phyloP scores from a whole-genome alignment of 37 sponge, comb jelly and placozoan genomes.

The Beroe ovata region DNA sequence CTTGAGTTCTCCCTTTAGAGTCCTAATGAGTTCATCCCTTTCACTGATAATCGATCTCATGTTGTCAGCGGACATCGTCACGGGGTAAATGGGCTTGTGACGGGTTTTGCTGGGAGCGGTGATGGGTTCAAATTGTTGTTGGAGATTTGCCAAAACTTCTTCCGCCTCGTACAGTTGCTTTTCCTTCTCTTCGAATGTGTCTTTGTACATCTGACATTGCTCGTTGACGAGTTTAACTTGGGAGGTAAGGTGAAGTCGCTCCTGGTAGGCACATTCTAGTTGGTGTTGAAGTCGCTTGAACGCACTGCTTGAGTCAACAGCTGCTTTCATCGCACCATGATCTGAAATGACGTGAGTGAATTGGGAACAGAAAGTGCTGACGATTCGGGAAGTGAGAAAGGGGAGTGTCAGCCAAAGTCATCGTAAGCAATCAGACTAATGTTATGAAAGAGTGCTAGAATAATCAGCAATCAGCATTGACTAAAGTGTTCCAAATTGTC shows the following conservation, averaged over 20 bases:
- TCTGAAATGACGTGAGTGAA: neutral
- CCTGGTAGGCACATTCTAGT: conserved; percentile 49
- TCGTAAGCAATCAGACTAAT: too few relatives aligned
- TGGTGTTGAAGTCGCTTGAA: conserved; percentile 31
- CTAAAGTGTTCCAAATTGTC: too few relatives aligned
- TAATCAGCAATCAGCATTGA: too few relatives aligned
- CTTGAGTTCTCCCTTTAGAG: conserved; percentile 51
- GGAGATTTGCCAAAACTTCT: neutral
- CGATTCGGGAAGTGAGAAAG: too few relatives aligned
- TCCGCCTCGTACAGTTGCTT: conserved; percentile 36
- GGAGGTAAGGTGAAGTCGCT: conserved; percentile 25
- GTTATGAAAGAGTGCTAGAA: too few relatives aligned
- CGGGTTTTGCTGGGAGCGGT: conserved; percentile 29
- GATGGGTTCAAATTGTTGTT: conserved; percentile 27
- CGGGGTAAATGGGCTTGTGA: conserved; percentile 55
- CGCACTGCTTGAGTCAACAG: neutral
- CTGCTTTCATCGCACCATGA: conserved; percentile 48
- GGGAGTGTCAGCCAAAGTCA: too few relatives aligned
- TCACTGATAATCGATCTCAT: conserved; percentile 52
- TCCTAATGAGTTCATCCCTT: conserved; percentile 19
- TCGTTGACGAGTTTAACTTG: conserved; percentile 16
- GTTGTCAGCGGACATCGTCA: conserved; percentile 50
- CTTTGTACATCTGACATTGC: conserved; percentile 57
- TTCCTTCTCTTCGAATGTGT: conserved; percentile 26
- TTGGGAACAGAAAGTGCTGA: neutral